A percentile compares a stretch with the other conserved stretches of the same genome.
Evolutionary conservation across 2,888 invertebrate genomes (phyloP).

Genomic region (Smittia aterrima): DNA sequence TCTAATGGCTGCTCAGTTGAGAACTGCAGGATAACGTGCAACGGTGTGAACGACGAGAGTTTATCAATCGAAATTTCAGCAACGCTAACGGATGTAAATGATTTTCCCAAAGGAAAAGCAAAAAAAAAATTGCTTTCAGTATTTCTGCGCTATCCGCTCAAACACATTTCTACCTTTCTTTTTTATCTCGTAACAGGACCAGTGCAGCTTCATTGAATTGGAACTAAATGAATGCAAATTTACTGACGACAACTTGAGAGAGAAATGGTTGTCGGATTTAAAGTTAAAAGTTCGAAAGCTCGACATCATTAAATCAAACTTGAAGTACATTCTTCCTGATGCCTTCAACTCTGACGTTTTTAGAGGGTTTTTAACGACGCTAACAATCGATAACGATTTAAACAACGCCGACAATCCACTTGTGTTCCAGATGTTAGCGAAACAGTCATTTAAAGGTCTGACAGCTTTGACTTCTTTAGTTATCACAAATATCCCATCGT

Average conservation of each 20-base stretch:
- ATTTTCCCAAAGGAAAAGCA: too few relatives aligned
- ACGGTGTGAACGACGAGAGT: too few relatives aligned
- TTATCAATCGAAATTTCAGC: too few relatives aligned
- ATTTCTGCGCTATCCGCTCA: too few relatives aligned
- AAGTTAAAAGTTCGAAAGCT: not conserved
- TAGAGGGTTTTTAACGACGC: not conserved
- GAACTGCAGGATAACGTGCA: too few relatives aligned
- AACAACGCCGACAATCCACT: not conserved
- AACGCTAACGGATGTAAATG: too few relatives aligned
- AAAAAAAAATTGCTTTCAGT: too few relatives aligned
- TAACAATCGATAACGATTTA: not conserved
- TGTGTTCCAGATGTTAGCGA: not conserved
- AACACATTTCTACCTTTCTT: too few relatives aligned
- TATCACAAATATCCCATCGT: not conserved
- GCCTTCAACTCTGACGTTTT: not conserved
- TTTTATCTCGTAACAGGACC: too few relatives aligned
- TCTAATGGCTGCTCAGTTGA: too few relatives aligned
- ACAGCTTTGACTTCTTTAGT: not conserved
- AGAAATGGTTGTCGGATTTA: not conserved
- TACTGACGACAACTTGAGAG: not conserved
- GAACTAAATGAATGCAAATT: not conserved
- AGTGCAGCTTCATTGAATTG: not conserved
- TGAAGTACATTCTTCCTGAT: not conserved
- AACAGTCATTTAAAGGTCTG: not conserved
- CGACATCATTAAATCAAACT: not conserved